phyloP scores from a whole-genome alignment of 92 coral and sea anemone species.

The Zoanthus solanderi region DNA sequence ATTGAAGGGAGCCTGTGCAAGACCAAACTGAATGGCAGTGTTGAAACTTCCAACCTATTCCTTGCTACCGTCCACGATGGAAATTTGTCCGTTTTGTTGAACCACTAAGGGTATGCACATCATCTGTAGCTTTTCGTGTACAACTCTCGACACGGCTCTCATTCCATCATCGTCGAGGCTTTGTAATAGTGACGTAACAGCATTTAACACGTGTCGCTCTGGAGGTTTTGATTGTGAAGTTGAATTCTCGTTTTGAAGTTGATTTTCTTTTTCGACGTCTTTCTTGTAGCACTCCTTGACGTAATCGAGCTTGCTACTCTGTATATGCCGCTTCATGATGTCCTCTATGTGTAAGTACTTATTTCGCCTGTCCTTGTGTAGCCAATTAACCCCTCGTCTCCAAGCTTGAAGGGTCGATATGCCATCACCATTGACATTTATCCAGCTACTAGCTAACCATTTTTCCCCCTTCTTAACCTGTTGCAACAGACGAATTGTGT shows the following conservation, averaged over 20 bases:
- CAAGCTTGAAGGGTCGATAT: slow-evolving; percentile 72
- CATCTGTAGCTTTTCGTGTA: slow-evolving; percentile 87
- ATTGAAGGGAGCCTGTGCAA: no score
- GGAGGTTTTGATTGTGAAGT: slow-evolving; percentile 53
- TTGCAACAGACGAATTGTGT: background rate
- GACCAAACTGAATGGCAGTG: no score
- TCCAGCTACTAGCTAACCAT: slow-evolving; percentile 85
- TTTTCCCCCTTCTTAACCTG: slow-evolving; percentile 75
- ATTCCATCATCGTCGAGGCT: slow-evolving; percentile 69
- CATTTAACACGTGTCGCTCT: slow-evolving; percentile 82
- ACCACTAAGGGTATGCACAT: slow-evolving; percentile 82
- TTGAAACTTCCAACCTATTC: slow-evolving; percentile 29
- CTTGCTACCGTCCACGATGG: slow-evolving; percentile 85
- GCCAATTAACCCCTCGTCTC: slow-evolving; percentile 75
- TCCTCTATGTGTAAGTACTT: slow-evolving; percentile 49
- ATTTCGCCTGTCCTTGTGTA: slow-evolving; percentile 53
- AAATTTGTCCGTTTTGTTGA: slow-evolving; percentile 78
- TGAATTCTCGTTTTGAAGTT: slow-evolving; percentile 43
- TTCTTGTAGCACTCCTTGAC: slow-evolving; percentile 76
- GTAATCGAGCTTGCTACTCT: slow-evolving; percentile 39
- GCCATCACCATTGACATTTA: slow-evolving; percentile 84
- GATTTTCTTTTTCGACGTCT: slow-evolving; percentile 64
- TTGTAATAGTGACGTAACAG: slow-evolving; percentile 75
- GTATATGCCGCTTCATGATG: slow-evolving; percentile 49
- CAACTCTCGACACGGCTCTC: slow-evolving; percentile 71